Evolutionary conservation across 2,113 vertebrate genomes (phyloP).

Genomic region (Dromas ardeola): DNA sequence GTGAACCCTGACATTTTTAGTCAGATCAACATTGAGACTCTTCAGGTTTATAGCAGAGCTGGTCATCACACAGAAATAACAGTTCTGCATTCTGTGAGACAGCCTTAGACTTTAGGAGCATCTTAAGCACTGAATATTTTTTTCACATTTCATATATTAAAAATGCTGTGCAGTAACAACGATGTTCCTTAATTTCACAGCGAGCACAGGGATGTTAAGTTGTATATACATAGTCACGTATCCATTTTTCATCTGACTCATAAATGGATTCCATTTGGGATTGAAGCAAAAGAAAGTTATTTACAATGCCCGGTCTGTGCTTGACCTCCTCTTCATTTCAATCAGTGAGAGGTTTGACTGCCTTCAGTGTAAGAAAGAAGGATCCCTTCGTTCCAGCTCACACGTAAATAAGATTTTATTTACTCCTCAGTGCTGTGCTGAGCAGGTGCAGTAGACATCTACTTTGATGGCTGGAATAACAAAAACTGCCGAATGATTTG

Average conservation of each 20-base stretch:
- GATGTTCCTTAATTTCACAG: background rate
- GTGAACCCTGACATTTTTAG: background rate
- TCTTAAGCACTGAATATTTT: background rate
- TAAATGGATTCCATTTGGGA: background rate
- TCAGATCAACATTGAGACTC: background rate
- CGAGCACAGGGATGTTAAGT: rapidly evolving
- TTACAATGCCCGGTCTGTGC: background rate
- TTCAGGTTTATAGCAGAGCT: background rate
- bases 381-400: background rate
- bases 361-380: background rate
- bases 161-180: background rate
- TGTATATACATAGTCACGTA: background rate
- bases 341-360: background rate
- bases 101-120: background rate
- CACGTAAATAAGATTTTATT: background rate
- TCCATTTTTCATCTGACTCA: background rate
- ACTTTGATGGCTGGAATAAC: background rate
- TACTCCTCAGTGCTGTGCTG: background rate
- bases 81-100: background rate
- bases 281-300: background rate
- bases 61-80: background rate
- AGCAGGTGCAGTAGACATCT: background rate
- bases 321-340: background rate
- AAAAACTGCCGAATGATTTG: background rate
- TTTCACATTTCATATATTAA: background rate